phyloP scores from a whole-genome alignment of 2,797 vertebrate genomes.

The Amblyopsis hoosieri region DNA sequence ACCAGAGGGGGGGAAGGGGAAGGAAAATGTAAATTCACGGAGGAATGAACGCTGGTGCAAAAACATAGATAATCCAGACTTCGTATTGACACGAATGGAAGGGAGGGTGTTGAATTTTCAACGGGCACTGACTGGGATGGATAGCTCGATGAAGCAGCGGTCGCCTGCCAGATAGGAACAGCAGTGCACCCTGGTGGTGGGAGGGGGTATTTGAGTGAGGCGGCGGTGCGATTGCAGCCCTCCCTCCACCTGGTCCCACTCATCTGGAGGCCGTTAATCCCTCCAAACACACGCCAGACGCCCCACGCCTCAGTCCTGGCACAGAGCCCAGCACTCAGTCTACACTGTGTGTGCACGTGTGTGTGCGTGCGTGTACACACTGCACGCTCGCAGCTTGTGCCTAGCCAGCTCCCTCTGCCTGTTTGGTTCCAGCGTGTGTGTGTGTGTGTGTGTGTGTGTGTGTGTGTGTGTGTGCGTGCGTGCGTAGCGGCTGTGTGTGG shows the following conservation, averaged over 20 bases:
- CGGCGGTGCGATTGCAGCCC: constrained; percentile 61
- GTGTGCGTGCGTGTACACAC: constrained; percentile 50
- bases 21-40: constrained; percentile 8
- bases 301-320: constrained; percentile 78
- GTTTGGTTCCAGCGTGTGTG: constrained; percentile 49
- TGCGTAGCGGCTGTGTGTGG: constrained; percentile 60
- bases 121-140: constrained; percentile 32
- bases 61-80: constrained; percentile 24
- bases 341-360: constrained; percentile 24
- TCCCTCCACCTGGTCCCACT: constrained; percentile 78
- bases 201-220: constrained; percentile 14
- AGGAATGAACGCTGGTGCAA: constrained; percentile 23
- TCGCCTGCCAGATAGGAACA: constrained; percentile 34
- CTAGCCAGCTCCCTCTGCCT: constrained; percentile 68
- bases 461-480: constrained; percentile 5
- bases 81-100: constrained; percentile 34
- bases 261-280: constrained; percentile 82
- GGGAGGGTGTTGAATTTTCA: constrained; percentile 60
- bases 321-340: constrained; percentile 72
- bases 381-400: constrained; percentile 48
- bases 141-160: constrained; percentile 47
- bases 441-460: background rate
- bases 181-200: constrained; percentile 32
- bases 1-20: background rate
- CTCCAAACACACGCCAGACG: constrained; percentile 80